Evolutionary conservation across 2,888 invertebrate species (phyloP).

Genomic region (Trilocha varians): DNA sequence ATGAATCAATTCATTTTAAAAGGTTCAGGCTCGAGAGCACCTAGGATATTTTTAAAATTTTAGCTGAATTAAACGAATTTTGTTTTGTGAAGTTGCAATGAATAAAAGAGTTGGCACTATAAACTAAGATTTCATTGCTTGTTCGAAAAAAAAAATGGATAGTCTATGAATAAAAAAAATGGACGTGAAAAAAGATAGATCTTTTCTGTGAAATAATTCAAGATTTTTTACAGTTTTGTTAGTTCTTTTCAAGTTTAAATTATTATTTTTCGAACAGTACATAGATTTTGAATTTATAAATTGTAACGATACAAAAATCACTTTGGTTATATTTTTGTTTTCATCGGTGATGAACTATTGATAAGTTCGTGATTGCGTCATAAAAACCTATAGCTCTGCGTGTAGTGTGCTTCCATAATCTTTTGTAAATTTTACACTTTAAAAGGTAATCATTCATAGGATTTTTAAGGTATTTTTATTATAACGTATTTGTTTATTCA

Average conservation of each 20-base stretch:
- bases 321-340: constrained; percentile 64
- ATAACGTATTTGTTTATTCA: constrained; percentile 20
- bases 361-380: constrained; percentile 68
- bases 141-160: too few relatives aligned
- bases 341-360: constrained; percentile 52
- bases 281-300: constrained; percentile 29
- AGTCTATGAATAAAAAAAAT: constrained; percentile 4
- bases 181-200: constrained; percentile 40
- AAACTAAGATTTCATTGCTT: too few relatives aligned
- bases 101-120: too few relatives aligned
- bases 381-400: constrained; percentile 52
- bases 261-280: constrained; percentile 8
- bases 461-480: background rate
- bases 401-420: background rate
- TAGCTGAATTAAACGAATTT: too few relatives aligned
- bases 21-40: too few relatives aligned
- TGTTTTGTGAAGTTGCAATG: too few relatives aligned
- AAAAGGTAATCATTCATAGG: background rate
- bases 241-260: constrained; percentile 11
- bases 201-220: constrained; percentile 41
- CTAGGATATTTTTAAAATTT: too few relatives aligned
- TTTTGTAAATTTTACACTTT: background rate
- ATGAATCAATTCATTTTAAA: too few relatives aligned
- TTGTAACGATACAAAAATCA: constrained; percentile 23
- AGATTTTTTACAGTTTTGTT: constrained; percentile 25